Conservation (phyloP, 92 coral and sea anemone genomes). For the Porites lobata region DNA sequence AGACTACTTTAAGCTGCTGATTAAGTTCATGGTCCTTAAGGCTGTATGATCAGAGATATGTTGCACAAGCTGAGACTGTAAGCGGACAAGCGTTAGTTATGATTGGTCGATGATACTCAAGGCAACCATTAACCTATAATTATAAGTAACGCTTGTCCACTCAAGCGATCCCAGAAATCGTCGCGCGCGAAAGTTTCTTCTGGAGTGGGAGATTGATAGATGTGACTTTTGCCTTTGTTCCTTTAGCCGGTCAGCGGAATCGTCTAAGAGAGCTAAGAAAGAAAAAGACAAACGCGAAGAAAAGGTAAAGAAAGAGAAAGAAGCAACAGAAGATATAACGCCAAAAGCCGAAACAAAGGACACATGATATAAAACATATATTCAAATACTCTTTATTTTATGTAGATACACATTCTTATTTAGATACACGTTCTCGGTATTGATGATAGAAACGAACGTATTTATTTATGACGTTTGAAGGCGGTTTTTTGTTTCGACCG, state of each 20-base stretch:
- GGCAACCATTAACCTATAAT: too few species aligned
- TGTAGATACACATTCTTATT: constrained; percentile 2
- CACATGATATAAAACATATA: constrained; percentile 15
- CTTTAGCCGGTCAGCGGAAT: constrained; percentile 71
- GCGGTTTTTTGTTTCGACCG: neutral
- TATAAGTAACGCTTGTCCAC: too few species aligned
- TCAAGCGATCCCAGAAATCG: too few species aligned
- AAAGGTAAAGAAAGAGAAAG: constrained; percentile 61
- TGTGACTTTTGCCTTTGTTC: neutral
- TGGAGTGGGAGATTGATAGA: neutral
- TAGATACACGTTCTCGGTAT: constrained; percentile 15
- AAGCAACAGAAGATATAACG: constrained; percentile 36
- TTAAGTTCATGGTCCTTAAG: too few species aligned
- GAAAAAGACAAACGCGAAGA: constrained; percentile 83
- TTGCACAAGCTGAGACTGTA: too few species aligned
- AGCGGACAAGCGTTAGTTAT: too few species aligned
- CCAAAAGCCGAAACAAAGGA: constrained; percentile 45
- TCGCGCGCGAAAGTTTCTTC: too few species aligned
- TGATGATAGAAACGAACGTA: neutral
- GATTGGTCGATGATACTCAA: too few species aligned
- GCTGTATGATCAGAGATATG: too few species aligned
- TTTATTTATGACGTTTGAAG: neutral
- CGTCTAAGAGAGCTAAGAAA: constrained; percentile 80
- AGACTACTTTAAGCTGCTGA: neutral
- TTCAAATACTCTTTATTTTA: constrained; percentile 29